phyloP scores from a whole-genome alignment of 2,797 vertebrate genomes.

The Manis pentadactyla region DNA sequence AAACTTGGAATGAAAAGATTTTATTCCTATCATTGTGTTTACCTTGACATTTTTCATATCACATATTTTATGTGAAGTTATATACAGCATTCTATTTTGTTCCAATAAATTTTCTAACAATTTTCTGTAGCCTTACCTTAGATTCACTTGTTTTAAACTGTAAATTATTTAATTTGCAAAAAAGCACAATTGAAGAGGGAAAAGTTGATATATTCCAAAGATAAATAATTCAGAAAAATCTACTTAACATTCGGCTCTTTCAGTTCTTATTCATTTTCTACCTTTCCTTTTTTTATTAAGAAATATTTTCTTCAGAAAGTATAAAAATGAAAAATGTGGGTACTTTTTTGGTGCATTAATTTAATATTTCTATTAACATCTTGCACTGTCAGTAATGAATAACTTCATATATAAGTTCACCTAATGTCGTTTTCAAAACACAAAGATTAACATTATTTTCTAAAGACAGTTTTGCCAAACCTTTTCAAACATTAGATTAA shows the following conservation, averaged over 20 bases:
- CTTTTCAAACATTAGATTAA: constrained; percentile 54
- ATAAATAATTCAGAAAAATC: background rate
- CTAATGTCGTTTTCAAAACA: constrained; percentile 39
- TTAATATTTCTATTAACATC: constrained; percentile 45
- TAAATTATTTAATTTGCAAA: constrained; percentile 54
- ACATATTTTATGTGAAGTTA: constrained; percentile 34
- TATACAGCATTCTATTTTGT: constrained; percentile 60
- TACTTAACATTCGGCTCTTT: background rate
- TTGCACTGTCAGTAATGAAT: constrained; percentile 1
- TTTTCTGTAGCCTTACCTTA: constrained; percentile 33
- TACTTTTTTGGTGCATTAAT: constrained; percentile 38
- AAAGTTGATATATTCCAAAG: background rate
- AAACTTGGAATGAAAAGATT: constrained; percentile 26
- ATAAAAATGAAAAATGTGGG: constrained; percentile 35
- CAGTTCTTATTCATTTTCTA: constrained; percentile 18
- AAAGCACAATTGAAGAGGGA: constrained; percentile 48
- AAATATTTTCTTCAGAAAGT: constrained; percentile 43
- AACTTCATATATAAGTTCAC: background rate
- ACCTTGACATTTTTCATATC: constrained; percentile 52
- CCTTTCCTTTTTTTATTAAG: constrained; percentile 32
- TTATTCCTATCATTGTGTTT: constrained; percentile 49
- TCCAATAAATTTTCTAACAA: constrained; percentile 35
- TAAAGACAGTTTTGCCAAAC: constrained; percentile 16
- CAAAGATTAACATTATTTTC: constrained; percentile 6
- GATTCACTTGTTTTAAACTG: constrained; percentile 37